These are phyloP conservation scores for Limnephilus auricula DNA, from an alignment of 2,888 invertebrate genomes.

Conservation along the genomic window DNA sequence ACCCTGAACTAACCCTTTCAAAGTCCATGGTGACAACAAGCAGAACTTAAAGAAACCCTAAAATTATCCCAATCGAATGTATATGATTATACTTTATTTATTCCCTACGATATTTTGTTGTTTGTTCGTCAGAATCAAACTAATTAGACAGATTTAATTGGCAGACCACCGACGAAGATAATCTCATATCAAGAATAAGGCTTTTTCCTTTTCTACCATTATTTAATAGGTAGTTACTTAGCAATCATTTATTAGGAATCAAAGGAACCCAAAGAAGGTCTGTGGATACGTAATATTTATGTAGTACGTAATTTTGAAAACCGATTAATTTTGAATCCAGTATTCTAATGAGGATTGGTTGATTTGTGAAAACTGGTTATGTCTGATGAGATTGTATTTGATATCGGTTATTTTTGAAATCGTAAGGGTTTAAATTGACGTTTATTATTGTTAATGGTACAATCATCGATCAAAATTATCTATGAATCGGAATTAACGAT, in stretches of 20 bases:
- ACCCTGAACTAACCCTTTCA: background rate
- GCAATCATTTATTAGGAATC: conserved; percentile 35
- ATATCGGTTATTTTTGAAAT: background rate
- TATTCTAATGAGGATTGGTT: background rate
- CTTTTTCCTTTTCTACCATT: conserved; percentile 4
- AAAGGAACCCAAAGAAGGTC: background rate
- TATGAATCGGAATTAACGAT: background rate
- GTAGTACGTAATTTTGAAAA: conserved; percentile 20
- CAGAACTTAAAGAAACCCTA: conserved; percentile 29
- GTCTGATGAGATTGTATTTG: background rate
- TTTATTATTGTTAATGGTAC: background rate
- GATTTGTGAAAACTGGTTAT: background rate
- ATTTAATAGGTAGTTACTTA: conserved; percentile 16
- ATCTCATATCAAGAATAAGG: conserved; percentile 6
- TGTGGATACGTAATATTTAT: background rate
- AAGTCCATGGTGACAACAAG: conserved; percentile 33
- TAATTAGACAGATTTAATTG: conserved; percentile 63
- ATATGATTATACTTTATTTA: conserved; percentile 34
- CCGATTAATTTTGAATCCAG: conserved; percentile 11
- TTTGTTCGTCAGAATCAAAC: conserved; percentile 47
- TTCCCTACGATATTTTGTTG: background rate
- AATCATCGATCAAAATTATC: background rate
- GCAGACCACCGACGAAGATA: conserved; percentile 59
- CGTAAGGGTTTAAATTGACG: background rate
- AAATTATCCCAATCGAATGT: conserved; percentile 32